Conservation (phyloP, 2,888 invertebrate genomes). For the Coecobrya sp. region DNA sequence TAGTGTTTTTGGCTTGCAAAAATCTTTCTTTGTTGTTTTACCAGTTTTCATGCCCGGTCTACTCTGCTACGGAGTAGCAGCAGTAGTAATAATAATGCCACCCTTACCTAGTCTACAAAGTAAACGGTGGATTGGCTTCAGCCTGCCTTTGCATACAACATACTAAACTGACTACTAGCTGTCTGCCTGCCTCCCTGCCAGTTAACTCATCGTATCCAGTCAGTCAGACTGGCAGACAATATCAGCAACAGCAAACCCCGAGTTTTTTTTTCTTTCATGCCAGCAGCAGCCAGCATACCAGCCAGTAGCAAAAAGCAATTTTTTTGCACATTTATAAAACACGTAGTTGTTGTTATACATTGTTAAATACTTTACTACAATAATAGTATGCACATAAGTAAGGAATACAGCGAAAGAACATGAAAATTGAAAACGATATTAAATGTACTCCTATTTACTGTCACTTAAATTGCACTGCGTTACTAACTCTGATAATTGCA, state of each 20-base stretch:
- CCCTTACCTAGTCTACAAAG: slow-evolving; percentile 60
- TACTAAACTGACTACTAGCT: slow-evolving; percentile 33
- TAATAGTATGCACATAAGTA: slow-evolving; percentile 13
- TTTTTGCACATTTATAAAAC: neutral
- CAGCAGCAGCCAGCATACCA: neutral
- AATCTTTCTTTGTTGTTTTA: neutral
- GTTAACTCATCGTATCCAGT: slow-evolving; percentile 9
- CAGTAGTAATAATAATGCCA: neutral
- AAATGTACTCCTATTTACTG: neutral
- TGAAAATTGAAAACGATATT: neutral
- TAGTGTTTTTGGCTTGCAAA: neutral
- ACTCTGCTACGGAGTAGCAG: no score
- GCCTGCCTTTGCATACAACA: neutral
- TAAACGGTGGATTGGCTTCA: neutral
- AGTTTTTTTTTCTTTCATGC: neutral
- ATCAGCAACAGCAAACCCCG: neutral
- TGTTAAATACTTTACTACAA: no score
- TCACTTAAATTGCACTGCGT: slow-evolving; percentile 31
- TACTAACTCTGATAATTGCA: slow-evolving; percentile 16
- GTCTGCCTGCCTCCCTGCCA: slow-evolving; percentile 35
- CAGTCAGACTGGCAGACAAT: slow-evolving; percentile 27
- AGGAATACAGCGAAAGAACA: neutral
- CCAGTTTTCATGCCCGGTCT: neutral
- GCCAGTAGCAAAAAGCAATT: neutral
- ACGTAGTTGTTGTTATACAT: neutral